Evolutionary conservation across 2,113 vertebrate species (phyloP), one percentile per base, ranked within the genome.

Genomic region (Mustelus asterias): DNA sequence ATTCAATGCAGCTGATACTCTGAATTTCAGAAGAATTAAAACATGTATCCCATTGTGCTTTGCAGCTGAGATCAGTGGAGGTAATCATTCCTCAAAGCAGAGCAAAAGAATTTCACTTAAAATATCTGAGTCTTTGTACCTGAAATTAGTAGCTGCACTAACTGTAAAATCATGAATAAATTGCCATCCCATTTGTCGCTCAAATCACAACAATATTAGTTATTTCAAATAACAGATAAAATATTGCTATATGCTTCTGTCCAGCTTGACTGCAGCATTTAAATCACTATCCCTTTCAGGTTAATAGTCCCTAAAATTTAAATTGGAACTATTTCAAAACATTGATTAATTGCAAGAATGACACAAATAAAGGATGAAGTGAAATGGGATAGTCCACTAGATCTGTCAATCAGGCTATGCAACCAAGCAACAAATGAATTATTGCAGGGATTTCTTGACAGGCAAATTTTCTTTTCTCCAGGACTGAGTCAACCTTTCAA

Each of bases 1-100:
- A 58, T 16, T 44, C 18, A 20, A 41, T 95, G 85, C 96, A 90
- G 94, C 83, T 95, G 95, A 65, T n/a, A 60, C 95, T 63, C 44
- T 60, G 26, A 69, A 95, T 70, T 26, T 4, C 37, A 86, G 96
- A 85, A 26, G 94, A 85, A 26, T 24, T 0, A 58, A 33, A 10
- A 10, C 37, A 95, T 70, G n/a, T 44, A 48, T 22, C 60, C 69
- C n/a, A 83, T 83, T 69, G 67, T 78, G n/a, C 85, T 86, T 60
- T 76, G 16, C 83, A 24, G 58, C 95, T 69, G 92, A 11, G 0
- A 33, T 93, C 60, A 11, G 70, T 4, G 29, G 58, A 86, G 95
- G 83, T 65, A 76, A n/a, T 65, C 2, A n/a, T 1, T 95, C 96
- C 67, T 9, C 3, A 80, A 5, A 60, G 18, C 16, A n/a, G 29